Evolutionary conservation across 1,140 invertebrate genomes (phyloP).

Genomic region (Bemisia tabaci): DNA sequence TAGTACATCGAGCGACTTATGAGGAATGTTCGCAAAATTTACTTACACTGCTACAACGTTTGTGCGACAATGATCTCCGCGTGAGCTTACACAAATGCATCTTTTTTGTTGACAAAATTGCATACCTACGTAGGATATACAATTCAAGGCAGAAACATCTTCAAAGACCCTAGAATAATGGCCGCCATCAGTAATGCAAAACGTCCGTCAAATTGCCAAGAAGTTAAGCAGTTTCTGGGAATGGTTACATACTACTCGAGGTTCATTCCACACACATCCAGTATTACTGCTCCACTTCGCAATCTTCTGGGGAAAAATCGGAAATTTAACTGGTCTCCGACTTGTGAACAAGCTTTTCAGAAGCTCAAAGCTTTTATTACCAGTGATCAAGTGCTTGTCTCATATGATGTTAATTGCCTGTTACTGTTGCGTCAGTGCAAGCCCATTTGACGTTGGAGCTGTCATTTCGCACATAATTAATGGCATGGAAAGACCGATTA

Average conservation of each 20-base stretch:
- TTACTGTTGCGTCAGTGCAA: constrained; percentile 34
- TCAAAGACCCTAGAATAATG: constrained; percentile 30
- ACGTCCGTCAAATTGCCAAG: constrained; percentile 26
- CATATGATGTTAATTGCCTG: constrained; percentile 28
- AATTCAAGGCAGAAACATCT: constrained; percentile 15
- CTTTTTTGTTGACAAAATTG: neutral
- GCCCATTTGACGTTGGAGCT: constrained; percentile 33
- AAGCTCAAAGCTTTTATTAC: constrained; percentile 23
- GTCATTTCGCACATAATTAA: constrained; percentile 33
- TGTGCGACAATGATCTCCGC: neutral
- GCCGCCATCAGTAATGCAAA: constrained; percentile 25
- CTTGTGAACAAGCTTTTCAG: constrained; percentile 22
- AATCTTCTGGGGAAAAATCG: constrained; percentile 20
- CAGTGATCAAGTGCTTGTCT: constrained; percentile 18
- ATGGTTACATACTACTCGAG: constrained; percentile 26
- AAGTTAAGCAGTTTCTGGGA: constrained; percentile 25
- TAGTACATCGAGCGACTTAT: neutral
- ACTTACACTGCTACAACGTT: neutral
- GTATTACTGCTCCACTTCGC: constrained; percentile 24
- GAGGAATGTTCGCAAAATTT: too few relatives aligned
- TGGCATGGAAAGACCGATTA: constrained; percentile 30
- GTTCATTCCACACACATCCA: constrained; percentile 24
- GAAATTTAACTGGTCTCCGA: constrained; percentile 11
- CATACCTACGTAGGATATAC: neutral
- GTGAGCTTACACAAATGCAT: too few relatives aligned